Conservation (phyloP, 1,140 invertebrate species). For the Papilio machaon region DNA sequence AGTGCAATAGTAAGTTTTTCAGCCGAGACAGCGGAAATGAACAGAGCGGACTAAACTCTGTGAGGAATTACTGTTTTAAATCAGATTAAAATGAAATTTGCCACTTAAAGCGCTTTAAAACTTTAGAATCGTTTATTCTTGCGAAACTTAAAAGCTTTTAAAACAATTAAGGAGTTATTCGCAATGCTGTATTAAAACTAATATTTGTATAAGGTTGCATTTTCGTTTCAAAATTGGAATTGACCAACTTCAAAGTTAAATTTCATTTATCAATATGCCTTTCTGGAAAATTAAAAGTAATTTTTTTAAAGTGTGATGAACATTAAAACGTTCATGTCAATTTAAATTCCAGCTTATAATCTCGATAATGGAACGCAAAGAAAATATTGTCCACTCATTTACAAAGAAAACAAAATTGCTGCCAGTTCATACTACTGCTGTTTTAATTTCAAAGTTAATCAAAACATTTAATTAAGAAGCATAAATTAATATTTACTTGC, state of each 20-base stretch:
- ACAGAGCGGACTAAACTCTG: conserved; percentile 12
- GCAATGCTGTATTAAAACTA: not conserved
- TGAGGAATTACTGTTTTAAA: conserved; percentile 23
- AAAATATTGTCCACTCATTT: not conserved
- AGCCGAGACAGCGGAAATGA: conserved; percentile 16
- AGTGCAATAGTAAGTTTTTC: conserved; percentile 7
- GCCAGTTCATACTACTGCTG: not conserved
- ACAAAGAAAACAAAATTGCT: not conserved
- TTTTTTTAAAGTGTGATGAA: not conserved
- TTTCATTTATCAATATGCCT: too few relatives aligned
- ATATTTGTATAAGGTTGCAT: not conserved
- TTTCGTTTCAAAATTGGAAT: not conserved
- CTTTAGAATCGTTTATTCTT: conserved; percentile 23
- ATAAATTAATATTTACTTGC: conserved; percentile 20
- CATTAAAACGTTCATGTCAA: not conserved
- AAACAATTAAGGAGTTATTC: conserved; percentile 18
- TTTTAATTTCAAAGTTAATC: conserved; percentile 11
- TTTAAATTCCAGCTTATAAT: not conserved
- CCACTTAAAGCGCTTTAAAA: conserved; percentile 23
- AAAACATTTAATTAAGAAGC: conserved; percentile 12
- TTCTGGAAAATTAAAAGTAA: too few relatives aligned
- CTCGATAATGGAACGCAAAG: not conserved
- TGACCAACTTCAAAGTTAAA: too few relatives aligned
- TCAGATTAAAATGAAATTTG: conserved; percentile 24
- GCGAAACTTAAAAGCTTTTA: conserved; percentile 16